Base-by-base conservation (phyloP, 1,140 invertebrate species). In the Drosophila lini region DNA sequence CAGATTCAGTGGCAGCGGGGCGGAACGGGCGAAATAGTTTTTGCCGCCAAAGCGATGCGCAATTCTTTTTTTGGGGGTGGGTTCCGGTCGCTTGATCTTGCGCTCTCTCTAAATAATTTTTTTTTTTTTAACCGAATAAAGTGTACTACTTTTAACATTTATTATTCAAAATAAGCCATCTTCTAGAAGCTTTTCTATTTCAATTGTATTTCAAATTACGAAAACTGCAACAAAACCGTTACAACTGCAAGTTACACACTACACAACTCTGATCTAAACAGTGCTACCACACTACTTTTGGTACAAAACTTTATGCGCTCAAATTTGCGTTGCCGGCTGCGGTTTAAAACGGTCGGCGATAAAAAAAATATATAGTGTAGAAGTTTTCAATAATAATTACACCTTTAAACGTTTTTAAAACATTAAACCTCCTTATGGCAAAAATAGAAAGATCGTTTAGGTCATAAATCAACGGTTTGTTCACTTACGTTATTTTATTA, bases 21-120 rank as follows among this genome's bases (percentile, higher is more conserved):
- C 36, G 48, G 70, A 70, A 67, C 69, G 79, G 44, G 36, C 55
- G 19, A 40, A 73, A 70, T 70, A 71, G 42, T 59, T 48, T 56
- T 67, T 25, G 38, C 48, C 64, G 41, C 42, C 68, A 32, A 70
- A 34, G 68, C 53, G 36, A 70, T 71, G 68, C 68, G 68, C 68
- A 71, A 56, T 71, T 70, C 7, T 31, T 44, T 61, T 61, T 67
- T 41, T 10, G 67, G 52, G 68, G 65, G 52, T 71, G 68, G 34
- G 65, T 58, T 28, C 32, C 15, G 22, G n/a, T 61, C 38, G n/a
- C 3, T 42, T 34, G 36, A 31, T 61, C 19, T 42, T 8, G 8
- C 13, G 10, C 0, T 48, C 10, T 19, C 11, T 50, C 11, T 13
- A 19, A 28, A 2, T 4, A 36, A 2, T 4, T 2, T 0, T 19